Base-by-base conservation (phyloP, 2,888 invertebrate species). In the Argyresthia albistria region DNA sequence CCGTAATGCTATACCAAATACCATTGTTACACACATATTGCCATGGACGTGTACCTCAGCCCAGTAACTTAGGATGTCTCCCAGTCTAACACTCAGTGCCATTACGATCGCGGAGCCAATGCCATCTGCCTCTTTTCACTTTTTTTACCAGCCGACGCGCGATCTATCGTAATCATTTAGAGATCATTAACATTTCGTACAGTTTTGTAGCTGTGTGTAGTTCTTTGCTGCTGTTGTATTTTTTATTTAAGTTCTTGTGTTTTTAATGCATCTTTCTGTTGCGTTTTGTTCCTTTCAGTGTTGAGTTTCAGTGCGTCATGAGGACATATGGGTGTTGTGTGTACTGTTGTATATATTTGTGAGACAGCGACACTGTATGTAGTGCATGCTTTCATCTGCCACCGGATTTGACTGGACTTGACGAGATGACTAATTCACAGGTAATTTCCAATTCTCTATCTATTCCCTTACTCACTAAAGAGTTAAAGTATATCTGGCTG, bases 391-490 rank as follows among this genome's bases (percentile, higher is more conserved):
- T 80, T 78, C 67, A 68, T 76, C 69, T 77, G 66, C 80, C 84
- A 83, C 82, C 73, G 58, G 67, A 69, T 62, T 78, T 76, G 70
- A 63, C 60, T 59, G 36, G 35, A 50, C 76, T 69, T 71, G 72
- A 67, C 79, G 78, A 71, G 72, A 90, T 90, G 90, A 90, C 90
- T 69, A 90, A 90, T 81, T 89, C 90, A 69, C 90, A 90, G 90
- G 90, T 90, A 88, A 71, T 70, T 42, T 42, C 8, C 35, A 35
- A 11, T n/a, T n/a, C 35, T 11, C 47, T 47, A 47, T 43, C 7
- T 35, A 25, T 35, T 7, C 11, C 35, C 11, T 48, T 48, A 48
- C 37, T 37, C 14, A 25, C 6, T 25, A 4, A 25, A 2, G 25
- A 25, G 25, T n/a, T n/a, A n/a, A n/a, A n/a, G 25, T 25, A 25